Evolutionary conservation across 2,113 vertebrate species (phyloP).

Genomic region (Lethenteron camtschaticum): DNA sequence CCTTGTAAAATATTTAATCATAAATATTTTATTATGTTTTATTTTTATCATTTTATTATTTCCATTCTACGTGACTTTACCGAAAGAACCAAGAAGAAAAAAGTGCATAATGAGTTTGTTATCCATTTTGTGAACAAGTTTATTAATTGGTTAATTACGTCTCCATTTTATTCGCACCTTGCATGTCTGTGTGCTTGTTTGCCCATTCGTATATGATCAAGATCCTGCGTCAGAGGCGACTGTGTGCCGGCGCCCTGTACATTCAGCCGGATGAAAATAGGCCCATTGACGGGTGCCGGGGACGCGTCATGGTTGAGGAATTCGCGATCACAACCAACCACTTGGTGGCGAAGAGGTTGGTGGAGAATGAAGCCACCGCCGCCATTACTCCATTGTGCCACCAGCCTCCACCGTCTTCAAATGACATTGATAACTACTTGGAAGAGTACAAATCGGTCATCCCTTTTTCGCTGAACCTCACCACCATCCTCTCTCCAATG

Average conservation of each 20-base stretch:
- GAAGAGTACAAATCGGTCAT: slow-evolving; percentile 21
- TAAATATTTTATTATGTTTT: too few relatives aligned
- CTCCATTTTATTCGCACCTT: too few relatives aligned
- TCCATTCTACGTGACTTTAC: too few relatives aligned
- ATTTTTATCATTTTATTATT: too few relatives aligned
- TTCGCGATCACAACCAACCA: slow-evolving; percentile 55
- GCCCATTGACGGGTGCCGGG: slow-evolving; percentile 26
- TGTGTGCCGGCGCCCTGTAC: slow-evolving; percentile 31
- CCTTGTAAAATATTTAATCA: too few relatives aligned
- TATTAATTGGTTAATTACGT: too few relatives aligned
- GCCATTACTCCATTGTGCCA: slow-evolving; percentile 37
- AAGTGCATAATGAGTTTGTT: too few relatives aligned
- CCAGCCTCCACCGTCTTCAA: slow-evolving; percentile 24
- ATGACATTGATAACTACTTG: slow-evolving; percentile 18
- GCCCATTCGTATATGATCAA: too few relatives aligned
- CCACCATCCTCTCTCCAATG: slow-evolving; percentile 9
- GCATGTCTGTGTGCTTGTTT: too few relatives aligned
- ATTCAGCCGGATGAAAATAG: slow-evolving; percentile 26
- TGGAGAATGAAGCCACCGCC: slow-evolving; percentile 15
- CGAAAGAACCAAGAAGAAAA: too few relatives aligned
- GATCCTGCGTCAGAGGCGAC: slow-evolving; percentile 27
- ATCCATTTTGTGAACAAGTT: too few relatives aligned
- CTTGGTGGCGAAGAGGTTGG: slow-evolving; percentile 24
- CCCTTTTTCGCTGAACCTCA: slow-evolving; percentile 40
- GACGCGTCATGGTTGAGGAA: slow-evolving; percentile 53